A percentile compares a stretch with the other conserved stretches of the same genome.
These are phyloP conservation scores for Pseudopodoces humilis DNA, from an alignment of 2,113 vertebrate genomes.

Conservation along the genomic window DNA sequence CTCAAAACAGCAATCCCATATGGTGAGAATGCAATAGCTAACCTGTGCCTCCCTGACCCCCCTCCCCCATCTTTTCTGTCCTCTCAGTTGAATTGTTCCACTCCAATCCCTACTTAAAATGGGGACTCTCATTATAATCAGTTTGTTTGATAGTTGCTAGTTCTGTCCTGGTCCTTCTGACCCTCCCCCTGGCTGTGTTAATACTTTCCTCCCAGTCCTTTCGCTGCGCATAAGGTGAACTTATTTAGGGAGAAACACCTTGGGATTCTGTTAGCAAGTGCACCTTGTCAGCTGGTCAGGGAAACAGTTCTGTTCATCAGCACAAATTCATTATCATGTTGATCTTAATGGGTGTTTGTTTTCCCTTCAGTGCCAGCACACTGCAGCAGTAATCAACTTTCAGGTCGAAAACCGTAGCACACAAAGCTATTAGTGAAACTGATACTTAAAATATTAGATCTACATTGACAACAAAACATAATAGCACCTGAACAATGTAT, in stretches of 20 bases:
- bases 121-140: neutral
- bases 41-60: accelerated
- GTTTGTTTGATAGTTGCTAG: neutral
- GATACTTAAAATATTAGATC: neutral
- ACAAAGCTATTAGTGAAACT: neutral
- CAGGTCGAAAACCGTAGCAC: neutral
- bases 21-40: neutral
- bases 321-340: neutral
- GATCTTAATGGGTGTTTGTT: neutral
- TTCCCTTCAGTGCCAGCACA: neutral
- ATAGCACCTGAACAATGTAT: neutral
- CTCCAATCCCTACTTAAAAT: neutral
- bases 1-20: neutral
- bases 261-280: neutral
- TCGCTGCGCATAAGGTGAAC: neutral
- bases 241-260: neutral
- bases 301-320: neutral
- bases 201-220: neutral
- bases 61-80: neutral
- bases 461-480: neutral
- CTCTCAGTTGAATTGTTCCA: neutral
- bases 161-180: neutral
- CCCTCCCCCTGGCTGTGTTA: neutral
- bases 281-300: neutral
- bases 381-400: neutral